These are phyloP conservation scores for Eremobia ochroleuca DNA, from an alignment of 2,888 invertebrate species.

Conservation along the genomic window DNA sequence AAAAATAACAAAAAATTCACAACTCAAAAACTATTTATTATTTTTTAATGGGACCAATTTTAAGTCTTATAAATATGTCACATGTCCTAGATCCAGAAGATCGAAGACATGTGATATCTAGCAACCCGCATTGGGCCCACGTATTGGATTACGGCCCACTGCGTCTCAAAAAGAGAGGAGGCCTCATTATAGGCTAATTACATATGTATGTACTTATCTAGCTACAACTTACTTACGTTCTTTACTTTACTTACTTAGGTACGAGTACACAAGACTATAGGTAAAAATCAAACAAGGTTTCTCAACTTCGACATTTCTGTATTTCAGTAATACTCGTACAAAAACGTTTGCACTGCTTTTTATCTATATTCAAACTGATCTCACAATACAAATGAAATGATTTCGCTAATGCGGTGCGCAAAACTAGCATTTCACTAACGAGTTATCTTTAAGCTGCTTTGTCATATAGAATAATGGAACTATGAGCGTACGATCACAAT, in stretches of 20 bases:
- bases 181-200: background rate
- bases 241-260: no score
- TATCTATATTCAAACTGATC: slow-evolving; percentile 26
- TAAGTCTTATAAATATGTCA: no score
- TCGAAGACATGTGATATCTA: background rate
- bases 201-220: background rate
- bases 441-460: slow-evolving; percentile 88
- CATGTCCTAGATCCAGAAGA: background rate
- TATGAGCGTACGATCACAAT: slow-evolving; percentile 74
- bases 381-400: slow-evolving; percentile 61
- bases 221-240: background rate
- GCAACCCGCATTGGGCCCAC: background rate
- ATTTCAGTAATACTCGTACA: slow-evolving; percentile 29
- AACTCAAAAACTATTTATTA: no score
- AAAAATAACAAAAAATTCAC: no score
- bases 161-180: background rate
- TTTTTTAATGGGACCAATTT: no score
- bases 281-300: background rate
- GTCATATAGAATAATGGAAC: slow-evolving; percentile 80
- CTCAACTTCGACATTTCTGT: background rate
- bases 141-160: background rate
- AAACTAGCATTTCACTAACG: slow-evolving; percentile 79
- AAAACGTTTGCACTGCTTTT: background rate
- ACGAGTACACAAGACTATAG: background rate
- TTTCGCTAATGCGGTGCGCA: slow-evolving; percentile 66